Evolutionary conservation across 1,140 invertebrate species (phyloP).

Genomic region (Drosophila varians): DNA sequence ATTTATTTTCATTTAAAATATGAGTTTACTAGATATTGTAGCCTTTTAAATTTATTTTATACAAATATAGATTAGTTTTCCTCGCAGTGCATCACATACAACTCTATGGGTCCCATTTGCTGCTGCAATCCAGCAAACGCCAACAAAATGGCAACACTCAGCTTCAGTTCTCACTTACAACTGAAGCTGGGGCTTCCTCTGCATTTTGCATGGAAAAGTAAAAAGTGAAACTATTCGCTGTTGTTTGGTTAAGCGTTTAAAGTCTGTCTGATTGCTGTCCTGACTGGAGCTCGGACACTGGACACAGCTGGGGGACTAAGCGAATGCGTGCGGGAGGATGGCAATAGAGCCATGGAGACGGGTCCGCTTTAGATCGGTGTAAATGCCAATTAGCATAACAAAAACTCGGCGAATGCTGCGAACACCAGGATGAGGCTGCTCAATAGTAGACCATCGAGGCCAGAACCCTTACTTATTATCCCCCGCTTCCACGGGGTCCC

Average conservation of each 20-base stretch:
- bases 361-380: slow-evolving; percentile 42
- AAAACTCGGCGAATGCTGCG: slow-evolving; percentile 41
- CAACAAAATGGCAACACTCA: slow-evolving; percentile 74
- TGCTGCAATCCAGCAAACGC: slow-evolving; percentile 39
- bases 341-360: slow-evolving; percentile 15
- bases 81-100: slow-evolving; percentile 3
- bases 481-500: slow-evolving; percentile 22
- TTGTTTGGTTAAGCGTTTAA: slow-evolving; percentile 79
- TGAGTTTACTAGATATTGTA: too few species aligned
- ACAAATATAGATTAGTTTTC: neutral
- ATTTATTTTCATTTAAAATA: too few species aligned
- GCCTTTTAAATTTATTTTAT: too few species aligned
- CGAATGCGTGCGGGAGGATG: slow-evolving; percentile 24
- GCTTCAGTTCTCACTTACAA: slow-evolving; percentile 52
- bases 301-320: slow-evolving; percentile 16
- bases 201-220: slow-evolving; percentile 48
- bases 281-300: neutral
- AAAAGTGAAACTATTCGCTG: slow-evolving; percentile 77
- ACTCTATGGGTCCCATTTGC: slow-evolving; percentile 38
- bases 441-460: slow-evolving; percentile 15
- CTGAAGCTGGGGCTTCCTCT: slow-evolving; percentile 52
- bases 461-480: slow-evolving; percentile 50
- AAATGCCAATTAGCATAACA: slow-evolving; percentile 80
- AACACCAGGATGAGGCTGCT: slow-evolving; percentile 1
- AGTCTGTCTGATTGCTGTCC: slow-evolving; percentile 33